These are phyloP conservation scores for Patella pellucida DNA, from an alignment of 2,888 invertebrate species.

Conservation along the genomic window DNA sequence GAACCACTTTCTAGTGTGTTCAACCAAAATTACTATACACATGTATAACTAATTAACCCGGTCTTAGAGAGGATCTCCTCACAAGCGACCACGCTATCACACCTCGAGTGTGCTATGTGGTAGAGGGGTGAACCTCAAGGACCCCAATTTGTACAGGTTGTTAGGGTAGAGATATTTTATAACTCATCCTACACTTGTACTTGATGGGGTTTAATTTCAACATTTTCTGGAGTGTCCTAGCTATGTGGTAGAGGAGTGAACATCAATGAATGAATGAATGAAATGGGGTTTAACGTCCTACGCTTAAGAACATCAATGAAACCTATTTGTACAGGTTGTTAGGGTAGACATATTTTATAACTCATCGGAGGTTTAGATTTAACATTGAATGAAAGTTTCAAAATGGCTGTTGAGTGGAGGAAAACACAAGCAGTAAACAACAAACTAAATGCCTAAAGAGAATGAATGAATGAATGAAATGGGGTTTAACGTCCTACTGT, in stretches of 20 bases:
- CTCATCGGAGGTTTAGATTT: not conserved
- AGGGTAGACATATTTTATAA: not conserved
- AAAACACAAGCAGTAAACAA: too few relatives aligned
- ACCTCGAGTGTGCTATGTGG: constrained; percentile 4
- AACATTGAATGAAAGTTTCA: not conserved
- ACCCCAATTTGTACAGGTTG: constrained; percentile 4
- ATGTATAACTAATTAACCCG: not conserved
- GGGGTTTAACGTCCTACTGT: too few relatives aligned
- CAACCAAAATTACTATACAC: not conserved
- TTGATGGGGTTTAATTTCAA: constrained; percentile 8
- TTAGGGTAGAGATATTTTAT: not conserved
- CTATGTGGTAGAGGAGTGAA: not conserved
- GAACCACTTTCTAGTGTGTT: not conserved
- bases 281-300: too few relatives aligned
- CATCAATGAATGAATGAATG: not conserved
- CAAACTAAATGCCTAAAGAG: too few relatives aligned
- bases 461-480: too few relatives aligned
- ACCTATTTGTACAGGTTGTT: not conserved
- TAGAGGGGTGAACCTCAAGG: constrained; percentile 1
- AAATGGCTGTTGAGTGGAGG: too few relatives aligned
- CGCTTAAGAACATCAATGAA: too few relatives aligned
- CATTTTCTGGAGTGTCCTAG: not conserved
- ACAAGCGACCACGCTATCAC: not conserved
- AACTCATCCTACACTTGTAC: not conserved
- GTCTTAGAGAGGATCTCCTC: not conserved